Conservation (phyloP, 2,888 invertebrate species). For the Lycocerus yunnanus region DNA sequence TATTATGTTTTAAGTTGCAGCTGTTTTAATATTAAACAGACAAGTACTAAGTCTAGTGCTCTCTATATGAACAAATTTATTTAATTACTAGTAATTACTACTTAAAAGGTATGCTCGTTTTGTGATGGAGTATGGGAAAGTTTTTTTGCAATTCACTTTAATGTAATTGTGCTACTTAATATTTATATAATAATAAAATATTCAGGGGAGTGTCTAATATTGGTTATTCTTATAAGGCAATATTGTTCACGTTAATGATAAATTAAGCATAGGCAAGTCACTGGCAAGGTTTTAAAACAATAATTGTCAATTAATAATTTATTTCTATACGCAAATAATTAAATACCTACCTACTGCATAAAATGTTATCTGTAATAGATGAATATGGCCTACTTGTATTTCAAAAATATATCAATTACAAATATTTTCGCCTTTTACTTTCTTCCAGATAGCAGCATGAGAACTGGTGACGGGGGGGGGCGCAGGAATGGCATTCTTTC, state of each 20-base stretch:
- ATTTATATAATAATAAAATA: not conserved
- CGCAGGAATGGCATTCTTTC: too few relatives aligned
- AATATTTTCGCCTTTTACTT: not conserved
- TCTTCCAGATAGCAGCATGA: too few relatives aligned
- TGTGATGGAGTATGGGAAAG: not conserved
- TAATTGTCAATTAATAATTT: conserved; percentile 2
- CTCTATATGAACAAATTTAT: not conserved
- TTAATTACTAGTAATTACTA: not conserved
- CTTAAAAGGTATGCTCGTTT: not conserved
- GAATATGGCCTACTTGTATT: conserved; percentile 3
- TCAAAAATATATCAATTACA: not conserved
- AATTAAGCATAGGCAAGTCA: not conserved
- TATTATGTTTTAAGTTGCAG: not conserved
- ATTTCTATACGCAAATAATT: not conserved
- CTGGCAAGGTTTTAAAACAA: not conserved
- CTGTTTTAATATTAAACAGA: not conserved
- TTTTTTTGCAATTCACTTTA: not conserved
- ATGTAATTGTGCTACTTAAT: not conserved
- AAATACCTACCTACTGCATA: not conserved
- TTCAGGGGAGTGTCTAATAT: not conserved
- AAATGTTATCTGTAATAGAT: conserved; percentile 3
- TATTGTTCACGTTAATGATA: not conserved
- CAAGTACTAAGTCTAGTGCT: not conserved
- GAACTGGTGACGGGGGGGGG: too few relatives aligned
- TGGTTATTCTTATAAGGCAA: not conserved